Percentiles rank a stretch among this genome's conserved stretches.
Conservation (phyloP, 2,113 vertebrate genomes). For the Brachionichthys hirsutus region DNA sequence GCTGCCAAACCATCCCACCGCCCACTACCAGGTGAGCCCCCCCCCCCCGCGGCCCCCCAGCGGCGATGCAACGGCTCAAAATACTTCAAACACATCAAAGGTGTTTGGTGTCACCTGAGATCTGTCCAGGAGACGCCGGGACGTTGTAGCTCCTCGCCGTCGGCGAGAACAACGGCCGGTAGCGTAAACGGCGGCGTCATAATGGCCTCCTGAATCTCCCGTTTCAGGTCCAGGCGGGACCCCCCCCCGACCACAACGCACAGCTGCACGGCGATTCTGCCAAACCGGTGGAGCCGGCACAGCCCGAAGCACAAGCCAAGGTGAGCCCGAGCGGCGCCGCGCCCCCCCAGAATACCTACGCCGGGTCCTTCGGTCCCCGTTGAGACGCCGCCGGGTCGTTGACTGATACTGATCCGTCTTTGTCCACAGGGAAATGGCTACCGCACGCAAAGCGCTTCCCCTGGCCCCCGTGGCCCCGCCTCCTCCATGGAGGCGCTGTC, state of each 20-base stretch:
- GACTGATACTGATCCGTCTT: constrained; percentile 38
- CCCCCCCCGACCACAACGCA: constrained; percentile 74
- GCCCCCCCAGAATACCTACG: background rate
- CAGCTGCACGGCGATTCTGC: constrained; percentile 72
- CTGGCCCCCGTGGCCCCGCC: constrained; percentile 72
- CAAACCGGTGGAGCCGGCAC: constrained; percentile 73
- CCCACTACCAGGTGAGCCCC: constrained; percentile 83
- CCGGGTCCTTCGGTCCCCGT: constrained; percentile 16
- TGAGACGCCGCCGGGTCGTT: background rate
- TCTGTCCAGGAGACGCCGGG: constrained; percentile 8
- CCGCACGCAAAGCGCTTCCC: constrained; percentile 74
- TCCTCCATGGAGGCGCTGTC: constrained; percentile 88
- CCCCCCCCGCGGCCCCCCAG: background rate
- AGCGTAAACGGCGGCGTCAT: constrained; percentile 37
- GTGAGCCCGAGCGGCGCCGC: constrained; percentile 37
- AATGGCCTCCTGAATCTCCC: constrained; percentile 49
- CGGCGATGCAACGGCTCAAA: no score
- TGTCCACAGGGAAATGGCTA: constrained; percentile 73
- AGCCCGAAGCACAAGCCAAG: constrained; percentile 79
- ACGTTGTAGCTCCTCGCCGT: constrained; percentile 22
- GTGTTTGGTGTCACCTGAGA: no score
- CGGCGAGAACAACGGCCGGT: constrained; percentile 33
- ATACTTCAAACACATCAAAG: no score
- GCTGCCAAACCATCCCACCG: constrained; percentile 82
- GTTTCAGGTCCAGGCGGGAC: constrained; percentile 72